Percentiles rank a stretch among this genome's conserved stretches.
phyloP scores from a whole-genome alignment of 2,888 invertebrate species.

The Tryphoninae sp. region DNA sequence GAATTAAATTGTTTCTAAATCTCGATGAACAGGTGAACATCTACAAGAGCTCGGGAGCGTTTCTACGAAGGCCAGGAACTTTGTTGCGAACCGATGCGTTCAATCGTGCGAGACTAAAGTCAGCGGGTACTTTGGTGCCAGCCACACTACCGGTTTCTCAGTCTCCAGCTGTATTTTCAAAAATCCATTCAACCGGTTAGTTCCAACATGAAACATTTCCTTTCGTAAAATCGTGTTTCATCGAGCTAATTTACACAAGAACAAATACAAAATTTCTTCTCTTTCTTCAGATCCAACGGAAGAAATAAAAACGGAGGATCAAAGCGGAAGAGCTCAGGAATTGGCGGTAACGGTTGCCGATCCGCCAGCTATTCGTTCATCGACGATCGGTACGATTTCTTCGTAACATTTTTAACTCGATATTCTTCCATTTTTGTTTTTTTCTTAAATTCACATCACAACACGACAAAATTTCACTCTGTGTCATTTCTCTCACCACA shows the following conservation, averaged over 20 bases:
- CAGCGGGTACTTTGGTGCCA: conserved; percentile 10
- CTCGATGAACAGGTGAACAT: conserved; percentile 73
- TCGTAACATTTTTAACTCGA: conserved; percentile 28
- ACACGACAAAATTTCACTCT: conserved; percentile 15
- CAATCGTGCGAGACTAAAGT: conserved; percentile 35
- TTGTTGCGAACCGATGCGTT: conserved; percentile 63
- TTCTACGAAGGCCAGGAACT: conserved; percentile 68
- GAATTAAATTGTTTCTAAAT: conserved; percentile 32
- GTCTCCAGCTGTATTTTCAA: conserved; percentile 17
- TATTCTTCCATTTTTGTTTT: conserved; percentile 46
- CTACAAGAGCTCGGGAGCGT: conserved; percentile 65
- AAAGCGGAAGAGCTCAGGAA: conserved; percentile 77
- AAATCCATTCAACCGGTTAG: conserved; percentile 54
- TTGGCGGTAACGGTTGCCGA: conserved; percentile 75
- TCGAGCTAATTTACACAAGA: neutral
- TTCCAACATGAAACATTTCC: neutral
- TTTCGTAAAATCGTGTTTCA: neutral
- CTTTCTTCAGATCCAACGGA: conserved; percentile 18
- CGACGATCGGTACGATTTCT: conserved; percentile 69
- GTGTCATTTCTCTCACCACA: conserved; percentile 10
- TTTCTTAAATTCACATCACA: conserved; percentile 56
- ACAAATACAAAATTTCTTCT: neutral
- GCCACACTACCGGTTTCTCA: neutral
- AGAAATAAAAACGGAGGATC: conserved; percentile 70
- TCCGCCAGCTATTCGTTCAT: conserved; percentile 69